Percentiles rank a stretch among this genome's conserved stretches.
Evolutionary conservation across 2,888 invertebrate genomes (phyloP).

Genomic region (Drosophila pseudotalamancana): DNA sequence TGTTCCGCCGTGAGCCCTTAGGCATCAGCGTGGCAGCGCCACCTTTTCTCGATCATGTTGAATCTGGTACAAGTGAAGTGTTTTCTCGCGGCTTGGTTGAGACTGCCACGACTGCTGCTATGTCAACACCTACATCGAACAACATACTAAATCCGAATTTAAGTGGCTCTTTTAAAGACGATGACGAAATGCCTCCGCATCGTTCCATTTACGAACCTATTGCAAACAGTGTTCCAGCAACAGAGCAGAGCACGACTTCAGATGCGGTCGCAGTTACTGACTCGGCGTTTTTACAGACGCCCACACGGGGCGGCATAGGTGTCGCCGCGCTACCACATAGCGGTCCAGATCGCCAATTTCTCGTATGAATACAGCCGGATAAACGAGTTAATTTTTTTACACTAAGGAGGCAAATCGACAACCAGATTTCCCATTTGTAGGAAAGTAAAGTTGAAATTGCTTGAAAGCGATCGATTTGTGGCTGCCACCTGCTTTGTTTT

Average conservation of each 20-base stretch:
- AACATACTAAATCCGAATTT: conserved; percentile 84
- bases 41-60: conserved; percentile 72
- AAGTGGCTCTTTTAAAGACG: conserved; percentile 84
- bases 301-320: conserved; percentile 82
- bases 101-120: conserved; percentile 34
- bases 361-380: conserved; percentile 56
- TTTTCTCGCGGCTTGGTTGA: conserved; percentile 19
- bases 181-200: conserved; percentile 76
- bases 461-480: conserved; percentile 48
- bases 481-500: conserved; percentile 73
- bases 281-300: conserved; percentile 82
- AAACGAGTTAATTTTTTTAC: conserved; percentile 32
- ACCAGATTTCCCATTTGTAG: conserved; percentile 11
- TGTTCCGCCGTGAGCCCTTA: conserved; percentile 53
- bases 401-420: conserved; percentile 27
- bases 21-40: conserved; percentile 81
- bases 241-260: conserved; percentile 33
- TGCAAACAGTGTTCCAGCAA: conserved; percentile 57
- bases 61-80: conserved; percentile 44
- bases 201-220: conserved; percentile 83
- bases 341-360: conserved; percentile 60
- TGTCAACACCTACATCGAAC: conserved; percentile 79
- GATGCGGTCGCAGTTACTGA: conserved; percentile 46
- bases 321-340: conserved; percentile 82
- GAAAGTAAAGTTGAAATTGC: conserved; percentile 29